phyloP scores from a whole-genome alignment of 2,888 invertebrate genomes.

The Prosopocoilus inquinatus region DNA sequence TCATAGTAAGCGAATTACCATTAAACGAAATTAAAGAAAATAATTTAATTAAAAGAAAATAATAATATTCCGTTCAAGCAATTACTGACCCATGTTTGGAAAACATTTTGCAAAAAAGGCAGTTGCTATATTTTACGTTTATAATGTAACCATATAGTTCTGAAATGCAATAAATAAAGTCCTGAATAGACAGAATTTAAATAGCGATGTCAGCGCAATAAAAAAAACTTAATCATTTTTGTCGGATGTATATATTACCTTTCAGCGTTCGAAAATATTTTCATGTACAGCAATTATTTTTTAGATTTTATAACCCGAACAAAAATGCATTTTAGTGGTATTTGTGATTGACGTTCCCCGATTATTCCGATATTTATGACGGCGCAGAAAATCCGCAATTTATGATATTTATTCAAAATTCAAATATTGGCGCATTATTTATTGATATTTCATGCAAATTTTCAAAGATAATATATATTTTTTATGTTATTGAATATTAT shows the following conservation, averaged over 20 bases:
- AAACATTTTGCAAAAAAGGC: no score
- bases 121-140: no score
- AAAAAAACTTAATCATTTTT: slow-evolving; percentile 4
- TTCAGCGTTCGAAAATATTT: slow-evolving; percentile 10
- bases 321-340: slow-evolving; percentile 39
- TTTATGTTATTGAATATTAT: slow-evolving; percentile 6
- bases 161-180: no score
- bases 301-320: slow-evolving; percentile 29
- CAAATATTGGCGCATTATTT: slow-evolving; percentile 17
- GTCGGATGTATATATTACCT: slow-evolving; percentile 1
- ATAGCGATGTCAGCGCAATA: no score
- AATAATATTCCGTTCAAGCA: no score
- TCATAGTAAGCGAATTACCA: no score
- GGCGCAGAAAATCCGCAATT: slow-evolving; percentile 27
- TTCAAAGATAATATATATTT: slow-evolving; percentile 10
- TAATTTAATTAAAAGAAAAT: no score
- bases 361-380: slow-evolving; percentile 40
- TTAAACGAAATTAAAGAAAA: no score
- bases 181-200: no score
- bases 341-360: slow-evolving; percentile 40
- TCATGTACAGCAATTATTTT: slow-evolving; percentile 26
- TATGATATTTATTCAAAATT: slow-evolving; percentile 26
- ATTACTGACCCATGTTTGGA: no score
- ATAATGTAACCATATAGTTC: no score
- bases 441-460: slow-evolving; percentile 23